Evolutionary conservation across 2,113 vertebrate genomes (phyloP).

Genomic region (Scomber scombrus): DNA sequence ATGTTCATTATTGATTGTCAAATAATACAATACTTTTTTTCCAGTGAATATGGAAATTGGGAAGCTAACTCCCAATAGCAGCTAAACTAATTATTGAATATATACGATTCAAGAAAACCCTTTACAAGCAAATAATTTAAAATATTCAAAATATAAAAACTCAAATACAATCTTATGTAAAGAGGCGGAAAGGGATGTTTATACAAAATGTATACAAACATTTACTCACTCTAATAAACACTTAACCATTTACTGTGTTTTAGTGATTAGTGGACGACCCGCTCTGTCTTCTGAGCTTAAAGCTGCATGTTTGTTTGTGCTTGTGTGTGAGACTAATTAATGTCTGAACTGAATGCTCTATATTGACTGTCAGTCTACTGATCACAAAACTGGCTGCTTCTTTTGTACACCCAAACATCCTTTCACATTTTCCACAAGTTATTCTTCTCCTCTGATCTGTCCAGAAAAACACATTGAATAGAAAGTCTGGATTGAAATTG

Average conservation of each 20-base stretch:
- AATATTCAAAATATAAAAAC: too few species aligned
- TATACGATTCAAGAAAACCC: too few species aligned
- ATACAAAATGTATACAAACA: too few species aligned
- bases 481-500: slow-evolving; percentile 9
- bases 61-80: slow-evolving; percentile 5
- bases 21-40: not conserved
- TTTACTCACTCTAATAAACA: not conserved
- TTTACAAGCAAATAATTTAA: too few species aligned
- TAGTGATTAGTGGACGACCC: too few species aligned
- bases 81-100: not conserved
- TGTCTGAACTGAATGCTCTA: not conserved
- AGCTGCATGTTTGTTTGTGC: too few species aligned
- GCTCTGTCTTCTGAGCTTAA: too few species aligned
- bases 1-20: not conserved
- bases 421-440: not conserved
- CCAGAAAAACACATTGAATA: slow-evolving; percentile 1
- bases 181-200: too few species aligned
- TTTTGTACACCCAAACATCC: not conserved
- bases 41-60: not conserved
- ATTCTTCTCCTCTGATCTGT: slow-evolving; percentile 3
- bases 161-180: too few species aligned
- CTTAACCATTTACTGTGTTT: too few species aligned
- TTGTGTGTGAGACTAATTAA: not conserved
- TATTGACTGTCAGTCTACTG: too few species aligned
- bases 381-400: not conserved